phyloP scores from a whole-genome alignment of 2,797 vertebrate genomes.

The Cyprinella venusta region DNA sequence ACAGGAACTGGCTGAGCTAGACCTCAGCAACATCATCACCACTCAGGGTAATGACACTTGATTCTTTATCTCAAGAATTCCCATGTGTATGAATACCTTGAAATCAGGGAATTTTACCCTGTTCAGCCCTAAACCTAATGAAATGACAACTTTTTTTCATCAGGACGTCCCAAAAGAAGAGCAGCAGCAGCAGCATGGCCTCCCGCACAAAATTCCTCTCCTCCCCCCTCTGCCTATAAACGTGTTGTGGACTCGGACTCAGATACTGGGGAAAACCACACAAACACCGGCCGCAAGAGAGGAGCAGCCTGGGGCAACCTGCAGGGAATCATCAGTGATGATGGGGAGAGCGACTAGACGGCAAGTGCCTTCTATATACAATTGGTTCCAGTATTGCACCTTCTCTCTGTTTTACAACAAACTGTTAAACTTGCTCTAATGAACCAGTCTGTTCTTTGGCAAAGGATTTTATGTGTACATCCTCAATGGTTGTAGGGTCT shows the following conservation, averaged over 20 bases:
- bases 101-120: neutral
- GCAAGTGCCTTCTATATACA: neutral
- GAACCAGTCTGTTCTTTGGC: too few relatives aligned
- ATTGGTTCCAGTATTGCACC: neutral
- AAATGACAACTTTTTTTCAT: slow-evolving; percentile 8
- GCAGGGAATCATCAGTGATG: slow-evolving; percentile 87
- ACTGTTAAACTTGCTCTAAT: neutral
- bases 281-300: slow-evolving; percentile 55
- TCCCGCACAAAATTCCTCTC: slow-evolving; percentile 23
- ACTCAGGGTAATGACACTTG: slow-evolving; percentile 73
- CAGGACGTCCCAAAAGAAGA: slow-evolving; percentile 83
- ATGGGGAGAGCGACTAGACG: slow-evolving; percentile 79
- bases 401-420: neutral
- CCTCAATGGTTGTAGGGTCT: neutral
- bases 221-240: slow-evolving; percentile 65
- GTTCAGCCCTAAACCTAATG: neutral
- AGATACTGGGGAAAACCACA: slow-evolving; percentile 63
- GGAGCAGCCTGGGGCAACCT: slow-evolving; percentile 81
- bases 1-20: slow-evolving; percentile 84
- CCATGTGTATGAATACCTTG: neutral
- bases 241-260: slow-evolving; percentile 72
- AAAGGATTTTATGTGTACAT: neutral
- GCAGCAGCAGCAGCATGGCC: slow-evolving; percentile 51
- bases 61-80: neutral
- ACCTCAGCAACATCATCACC: slow-evolving; percentile 85